Conservation (phyloP, 23 tunicate genomes). For the Trididemnum clinides region DNA sequence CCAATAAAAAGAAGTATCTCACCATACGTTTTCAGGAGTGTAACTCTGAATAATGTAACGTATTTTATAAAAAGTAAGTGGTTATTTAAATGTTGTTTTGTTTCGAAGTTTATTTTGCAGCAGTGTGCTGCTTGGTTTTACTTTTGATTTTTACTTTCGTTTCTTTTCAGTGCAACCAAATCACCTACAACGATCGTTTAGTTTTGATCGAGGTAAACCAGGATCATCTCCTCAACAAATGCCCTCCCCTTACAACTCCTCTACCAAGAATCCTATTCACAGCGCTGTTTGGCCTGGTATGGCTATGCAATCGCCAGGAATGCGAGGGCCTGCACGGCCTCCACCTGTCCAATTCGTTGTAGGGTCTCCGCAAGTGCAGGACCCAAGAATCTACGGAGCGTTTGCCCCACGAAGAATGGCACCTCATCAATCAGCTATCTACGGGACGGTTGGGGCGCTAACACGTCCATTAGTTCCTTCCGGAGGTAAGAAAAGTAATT, state of each 20-base stretch:
- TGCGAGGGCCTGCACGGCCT: neutral
- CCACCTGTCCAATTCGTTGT: neutral
- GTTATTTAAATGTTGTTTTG: too few species aligned
- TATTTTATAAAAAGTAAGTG: too few species aligned
- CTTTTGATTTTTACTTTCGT: neutral
- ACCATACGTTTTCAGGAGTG: too few species aligned
- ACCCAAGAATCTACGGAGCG: neutral
- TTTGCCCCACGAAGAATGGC: slow-evolving; percentile 1
- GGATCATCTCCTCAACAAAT: neutral
- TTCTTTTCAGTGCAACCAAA: neutral
- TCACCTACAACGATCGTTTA: slow-evolving; percentile 36
- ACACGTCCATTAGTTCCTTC: neutral
- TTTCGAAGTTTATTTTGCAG: neutral
- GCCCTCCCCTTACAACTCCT: neutral
- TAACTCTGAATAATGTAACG: too few species aligned
- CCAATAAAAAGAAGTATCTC: too few species aligned
- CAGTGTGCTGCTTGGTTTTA: neutral
- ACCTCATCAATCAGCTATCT: neutral
- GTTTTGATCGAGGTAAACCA: slow-evolving; percentile 41
- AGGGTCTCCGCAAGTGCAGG: neutral
- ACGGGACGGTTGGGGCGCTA: neutral
- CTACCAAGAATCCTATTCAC: neutral
- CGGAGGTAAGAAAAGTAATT: too few species aligned
- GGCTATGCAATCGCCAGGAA: neutral
- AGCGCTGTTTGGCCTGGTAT: neutral